Base-by-base conservation (phyloP, 2,113 vertebrate species). In the Eulacestoma nigropectus region DNA sequence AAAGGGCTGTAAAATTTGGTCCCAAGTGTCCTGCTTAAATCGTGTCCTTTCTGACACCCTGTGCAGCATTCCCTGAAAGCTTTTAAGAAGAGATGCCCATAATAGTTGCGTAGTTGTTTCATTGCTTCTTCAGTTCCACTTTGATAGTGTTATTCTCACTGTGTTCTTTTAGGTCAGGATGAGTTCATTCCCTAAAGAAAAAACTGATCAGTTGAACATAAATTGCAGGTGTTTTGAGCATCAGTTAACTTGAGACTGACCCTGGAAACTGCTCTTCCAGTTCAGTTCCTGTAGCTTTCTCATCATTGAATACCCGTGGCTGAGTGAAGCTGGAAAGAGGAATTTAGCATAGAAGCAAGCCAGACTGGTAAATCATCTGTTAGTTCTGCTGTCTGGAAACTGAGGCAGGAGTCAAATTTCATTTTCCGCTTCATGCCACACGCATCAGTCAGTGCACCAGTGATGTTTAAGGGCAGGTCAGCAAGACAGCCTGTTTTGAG, bases 381-480 rank as follows among this genome's bases (percentile, higher is more conserved):
- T 97, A 87, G 56, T 96, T 95, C 84, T 97, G 87, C 91, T 96
- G 81, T 94, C 93, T 95, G 93, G 87, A 96, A 97, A 97, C 95
- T 94, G 93, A 95, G 94, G 95, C 94, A 96, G 91, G 89, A 95
- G 77, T 94, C 81, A 85, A 56, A 72, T 94, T 94, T 94, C 69
- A 57, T 92, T 96, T 97, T 92, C 91, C 0, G 2, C 69, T 87
- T 91, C 57, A 20, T 19, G 29, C 76, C 1, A 5, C 81, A 62
- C 25, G 78, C 68, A 35, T 73, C 67, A 22, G 44, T 75, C 0
- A 0, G 39, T 79, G 78, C 67, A 72, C 72, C 22, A 30, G 80
- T 74, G 84, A 59, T 81, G 59, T 59, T 78, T 88, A 84, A 92
- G 72, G 47, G 35, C 68, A 82, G 70, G 42, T 82, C 90, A 78